Evolutionary conservation across 1,140 invertebrate genomes (phyloP).

Genomic region (Sesamia nonagrioides): DNA sequence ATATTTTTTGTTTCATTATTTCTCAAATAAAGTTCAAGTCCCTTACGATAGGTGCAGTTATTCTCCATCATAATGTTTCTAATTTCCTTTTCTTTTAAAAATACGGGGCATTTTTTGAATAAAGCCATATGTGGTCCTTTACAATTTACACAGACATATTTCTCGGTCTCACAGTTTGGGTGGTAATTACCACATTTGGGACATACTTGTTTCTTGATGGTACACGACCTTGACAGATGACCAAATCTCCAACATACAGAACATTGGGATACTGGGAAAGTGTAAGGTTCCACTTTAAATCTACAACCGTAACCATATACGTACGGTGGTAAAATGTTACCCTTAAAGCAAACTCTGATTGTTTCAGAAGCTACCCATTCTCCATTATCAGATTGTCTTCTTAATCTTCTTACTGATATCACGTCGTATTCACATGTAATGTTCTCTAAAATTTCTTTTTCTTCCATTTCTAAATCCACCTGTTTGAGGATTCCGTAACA

Average conservation of each 20-base stretch:
- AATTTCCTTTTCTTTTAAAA: conserved; percentile 56
- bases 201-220: conserved; percentile 41
- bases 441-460: conserved; percentile 52
- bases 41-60: conserved; percentile 43
- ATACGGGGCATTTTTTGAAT: conserved; percentile 53
- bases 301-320: conserved; percentile 44
- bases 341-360: conserved; percentile 55
- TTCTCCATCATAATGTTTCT: conserved; percentile 50
- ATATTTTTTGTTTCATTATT: not conserved
- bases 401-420: conserved; percentile 54
- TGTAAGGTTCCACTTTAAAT: conserved; percentile 49
- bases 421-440: conserved; percentile 48
- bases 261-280: conserved; percentile 49
- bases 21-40: not conserved
- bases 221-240: conserved; percentile 44
- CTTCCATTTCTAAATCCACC: conserved; percentile 16
- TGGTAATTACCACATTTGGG: conserved; percentile 21
- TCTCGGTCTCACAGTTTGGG: not conserved
- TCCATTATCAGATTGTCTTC: conserved; percentile 47
- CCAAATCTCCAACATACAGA: conserved; percentile 51
- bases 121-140: conserved; percentile 55
- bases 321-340: conserved; percentile 47
- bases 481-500: conserved; percentile 53
- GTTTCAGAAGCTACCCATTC: conserved; percentile 56
- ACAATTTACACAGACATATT: conserved; percentile 20